Evolutionary conservation across 1,140 invertebrate genomes (phyloP).

Genomic region (Carposina sasakii): DNA sequence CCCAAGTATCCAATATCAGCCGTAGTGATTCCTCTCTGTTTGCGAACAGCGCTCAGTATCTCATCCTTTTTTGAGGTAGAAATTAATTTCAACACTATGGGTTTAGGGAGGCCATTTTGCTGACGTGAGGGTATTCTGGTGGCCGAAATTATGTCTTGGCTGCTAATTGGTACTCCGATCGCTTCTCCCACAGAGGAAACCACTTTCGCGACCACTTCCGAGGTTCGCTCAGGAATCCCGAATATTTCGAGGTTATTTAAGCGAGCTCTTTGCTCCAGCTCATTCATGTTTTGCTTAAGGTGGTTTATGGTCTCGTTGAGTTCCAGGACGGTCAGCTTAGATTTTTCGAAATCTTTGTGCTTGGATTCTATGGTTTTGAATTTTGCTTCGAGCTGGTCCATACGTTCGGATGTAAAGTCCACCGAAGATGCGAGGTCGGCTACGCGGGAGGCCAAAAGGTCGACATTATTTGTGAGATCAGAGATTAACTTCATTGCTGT

Average conservation of each 20-base stretch:
- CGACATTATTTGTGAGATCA: too few species aligned
- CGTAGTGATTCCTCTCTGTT: not conserved
- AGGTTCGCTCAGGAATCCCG: not conserved
- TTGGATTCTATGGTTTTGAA: too few species aligned
- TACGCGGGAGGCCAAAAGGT: too few species aligned
- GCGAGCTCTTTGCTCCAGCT: not conserved
- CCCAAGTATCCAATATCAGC: not conserved
- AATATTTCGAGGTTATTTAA: slow-evolving; percentile 2
- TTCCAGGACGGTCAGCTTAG: too few species aligned
- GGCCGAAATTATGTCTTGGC: not conserved
- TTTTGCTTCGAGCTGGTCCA: too few species aligned
- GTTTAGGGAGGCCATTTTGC: not conserved
- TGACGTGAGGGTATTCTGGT: not conserved
- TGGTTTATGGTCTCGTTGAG: too few species aligned
- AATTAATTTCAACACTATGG: not conserved
- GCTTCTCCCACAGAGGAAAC: not conserved
- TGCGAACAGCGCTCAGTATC: not conserved
- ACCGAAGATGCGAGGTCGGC: too few species aligned
- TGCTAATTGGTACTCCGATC: not conserved
- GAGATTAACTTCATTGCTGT: too few species aligned
- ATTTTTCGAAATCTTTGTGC: too few species aligned
- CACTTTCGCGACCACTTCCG: not conserved
- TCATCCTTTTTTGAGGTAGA: not conserved
- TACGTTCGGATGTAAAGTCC: too few species aligned
- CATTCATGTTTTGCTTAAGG: not conserved